phyloP scores from a whole-genome alignment of 2,113 vertebrate genomes.

The Callorhinus ursinus region DNA sequence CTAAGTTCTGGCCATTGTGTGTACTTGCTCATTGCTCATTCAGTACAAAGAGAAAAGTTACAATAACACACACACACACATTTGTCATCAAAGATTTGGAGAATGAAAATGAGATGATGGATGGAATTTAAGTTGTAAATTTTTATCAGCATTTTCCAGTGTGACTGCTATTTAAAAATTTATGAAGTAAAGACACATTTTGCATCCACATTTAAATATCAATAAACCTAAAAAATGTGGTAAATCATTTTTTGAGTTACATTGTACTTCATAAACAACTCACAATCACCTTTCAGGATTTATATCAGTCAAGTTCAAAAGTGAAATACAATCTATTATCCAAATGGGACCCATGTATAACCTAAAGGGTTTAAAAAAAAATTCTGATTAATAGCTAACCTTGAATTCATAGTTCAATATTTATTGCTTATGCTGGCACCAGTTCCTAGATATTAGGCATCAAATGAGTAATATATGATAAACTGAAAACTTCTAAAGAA shows the following conservation, averaged over 20 bases:
- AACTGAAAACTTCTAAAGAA: not conserved
- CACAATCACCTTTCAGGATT: conserved; percentile 28
- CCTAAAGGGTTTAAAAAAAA: not conserved
- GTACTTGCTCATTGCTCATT: not conserved
- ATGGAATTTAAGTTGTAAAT: not conserved
- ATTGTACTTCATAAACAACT: not conserved
- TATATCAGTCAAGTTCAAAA: not conserved
- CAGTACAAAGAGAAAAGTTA: not conserved
- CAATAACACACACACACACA: not conserved
- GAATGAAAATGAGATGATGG: not conserved
- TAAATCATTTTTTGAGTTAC: conserved; percentile 5
- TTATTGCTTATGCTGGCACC: conserved; percentile 4
- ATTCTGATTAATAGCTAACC: not conserved
- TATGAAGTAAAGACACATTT: not conserved
- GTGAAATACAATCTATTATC: conserved; percentile 1
- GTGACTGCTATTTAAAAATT: not conserved
- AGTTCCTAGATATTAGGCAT: not conserved
- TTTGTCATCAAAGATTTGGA: not conserved
- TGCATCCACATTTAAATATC: not conserved
- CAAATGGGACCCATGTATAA: not conserved
- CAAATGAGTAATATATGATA: not conserved
- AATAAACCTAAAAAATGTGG: not conserved
- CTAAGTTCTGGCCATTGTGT: not conserved
- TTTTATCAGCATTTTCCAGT: not conserved
- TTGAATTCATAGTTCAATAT: conserved; percentile 43